Conservation (phyloP, 1,140 invertebrate species). For the Eupeodes corollae region DNA sequence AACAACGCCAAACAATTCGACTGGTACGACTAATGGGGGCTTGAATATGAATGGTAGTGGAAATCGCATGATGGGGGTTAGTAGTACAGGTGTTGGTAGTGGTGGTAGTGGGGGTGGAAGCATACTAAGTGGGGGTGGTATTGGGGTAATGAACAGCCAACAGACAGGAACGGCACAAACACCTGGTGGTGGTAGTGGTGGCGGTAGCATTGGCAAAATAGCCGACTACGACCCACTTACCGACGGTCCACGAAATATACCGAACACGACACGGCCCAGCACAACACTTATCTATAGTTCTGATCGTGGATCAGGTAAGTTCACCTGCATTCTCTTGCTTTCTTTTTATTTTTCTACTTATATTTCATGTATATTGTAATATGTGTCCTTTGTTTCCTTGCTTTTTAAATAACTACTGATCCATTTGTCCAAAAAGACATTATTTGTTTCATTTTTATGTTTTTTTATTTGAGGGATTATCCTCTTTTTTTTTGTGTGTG, state of each 20-base stretch:
- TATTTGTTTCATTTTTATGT: no score
- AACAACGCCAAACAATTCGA: conserved; percentile 14
- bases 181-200: background rate
- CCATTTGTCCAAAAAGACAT: no score
- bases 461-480: no score
- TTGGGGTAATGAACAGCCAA: background rate
- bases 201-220: conserved; percentile 50
- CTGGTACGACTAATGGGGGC: no score
- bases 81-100: background rate
- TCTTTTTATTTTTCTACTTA: no score
- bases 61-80: background rate
- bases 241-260: conserved; percentile 55
- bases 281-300: conserved; percentile 78
- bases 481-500: no score
- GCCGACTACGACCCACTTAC: conserved; percentile 68
- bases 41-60: background rate
- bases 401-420: no score
- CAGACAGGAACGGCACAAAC: background rate
- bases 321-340: background rate
- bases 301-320: conserved; percentile 48
- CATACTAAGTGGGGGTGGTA: no score
- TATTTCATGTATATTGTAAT: no score
- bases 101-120: background rate
- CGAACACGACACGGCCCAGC: conserved; percentile 61
- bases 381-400: no score